A percentile compares a stretch with the other conserved stretches of the same genome.
Conservation (phyloP, 2,797 vertebrate species). For the Benthosema pterotum region DNA sequence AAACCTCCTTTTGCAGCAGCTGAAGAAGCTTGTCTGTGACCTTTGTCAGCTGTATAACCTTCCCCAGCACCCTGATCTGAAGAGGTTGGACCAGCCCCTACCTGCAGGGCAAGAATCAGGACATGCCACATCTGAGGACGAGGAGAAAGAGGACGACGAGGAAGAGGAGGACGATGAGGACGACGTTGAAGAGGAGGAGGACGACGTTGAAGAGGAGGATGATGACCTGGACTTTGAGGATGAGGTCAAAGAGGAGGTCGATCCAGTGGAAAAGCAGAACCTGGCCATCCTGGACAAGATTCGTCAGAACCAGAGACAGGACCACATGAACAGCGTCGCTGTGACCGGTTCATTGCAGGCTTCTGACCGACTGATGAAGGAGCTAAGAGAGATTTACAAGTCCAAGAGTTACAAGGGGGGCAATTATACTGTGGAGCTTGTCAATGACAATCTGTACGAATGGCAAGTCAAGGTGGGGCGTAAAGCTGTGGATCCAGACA, state of each 20-base stretch:
- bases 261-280: constrained; percentile 98
- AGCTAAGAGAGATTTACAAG: constrained; percentile 98
- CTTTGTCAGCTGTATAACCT: constrained; percentile 97
- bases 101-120: constrained; percentile 89
- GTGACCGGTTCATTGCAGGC: constrained; percentile 98
- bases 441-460: constrained; percentile 96
- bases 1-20: constrained; percentile 93
- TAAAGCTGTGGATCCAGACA: constrained; percentile 94
- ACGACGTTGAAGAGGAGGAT: constrained; percentile 98
- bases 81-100: constrained; percentile 96
- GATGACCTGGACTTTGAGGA: constrained; percentile 99
- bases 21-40: constrained; percentile 97
- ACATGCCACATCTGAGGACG: constrained; percentile 97
- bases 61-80: constrained; percentile 96
- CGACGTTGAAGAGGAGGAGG: constrained; percentile 98
- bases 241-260: constrained; percentile 99
- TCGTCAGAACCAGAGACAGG: constrained; percentile 98
- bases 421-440: constrained; percentile 93
- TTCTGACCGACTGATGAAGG: constrained; percentile 98
- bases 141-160: constrained; percentile 95
- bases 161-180: constrained; percentile 97
- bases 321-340: constrained; percentile 98
- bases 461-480: constrained; percentile 93
- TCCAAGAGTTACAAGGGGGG: constrained; percentile 99
- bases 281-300: constrained; percentile 98